phyloP scores from a whole-genome alignment of 2,113 vertebrate species.

The Lagopus leucura region DNA sequence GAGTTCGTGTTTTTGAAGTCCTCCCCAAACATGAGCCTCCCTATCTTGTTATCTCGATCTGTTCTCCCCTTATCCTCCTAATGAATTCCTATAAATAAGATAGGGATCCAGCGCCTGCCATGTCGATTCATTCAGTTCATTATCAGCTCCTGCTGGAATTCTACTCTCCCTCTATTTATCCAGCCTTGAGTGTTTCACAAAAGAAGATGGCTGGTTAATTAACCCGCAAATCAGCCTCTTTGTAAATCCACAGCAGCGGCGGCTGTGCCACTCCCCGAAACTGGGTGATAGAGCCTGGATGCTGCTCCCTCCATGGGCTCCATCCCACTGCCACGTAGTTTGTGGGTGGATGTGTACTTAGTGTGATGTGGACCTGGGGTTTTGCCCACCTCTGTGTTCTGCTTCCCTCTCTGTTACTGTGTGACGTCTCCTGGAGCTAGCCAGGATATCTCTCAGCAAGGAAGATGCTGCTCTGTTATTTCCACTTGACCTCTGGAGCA shows the following conservation, averaged over 20 bases:
- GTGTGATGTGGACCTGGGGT: not conserved
- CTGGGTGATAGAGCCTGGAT: not conserved
- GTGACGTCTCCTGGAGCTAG: not conserved
- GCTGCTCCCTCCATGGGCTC: fast-evolving
- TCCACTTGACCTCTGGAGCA: not conserved
- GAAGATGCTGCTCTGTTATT: not conserved
- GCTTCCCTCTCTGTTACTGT: not conserved
- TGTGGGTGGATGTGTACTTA: not conserved
- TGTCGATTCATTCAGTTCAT: constrained; percentile 31
- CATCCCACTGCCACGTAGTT: fast-evolving
- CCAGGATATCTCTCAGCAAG: constrained; percentile 24
- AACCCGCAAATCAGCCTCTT: constrained; percentile 50
- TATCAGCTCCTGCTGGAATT: constrained; percentile 63
- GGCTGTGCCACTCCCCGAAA: not conserved
- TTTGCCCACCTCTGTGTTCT: not conserved
- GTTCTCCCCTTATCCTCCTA: constrained; percentile 44
- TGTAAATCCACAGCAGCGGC: not conserved
- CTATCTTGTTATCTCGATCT: not conserved
- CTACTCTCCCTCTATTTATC: constrained; percentile 20
- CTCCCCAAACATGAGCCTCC: not conserved
- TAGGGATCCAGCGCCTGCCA: constrained; percentile 27
- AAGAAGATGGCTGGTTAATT: constrained; percentile 67
- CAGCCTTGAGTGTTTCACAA: constrained; percentile 33
- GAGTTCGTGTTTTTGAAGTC: not conserved
- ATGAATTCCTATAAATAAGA: constrained; percentile 67